Base-by-base conservation (phyloP, 2,888 invertebrate species). In the Chalcosyrphus nemorum region DNA sequence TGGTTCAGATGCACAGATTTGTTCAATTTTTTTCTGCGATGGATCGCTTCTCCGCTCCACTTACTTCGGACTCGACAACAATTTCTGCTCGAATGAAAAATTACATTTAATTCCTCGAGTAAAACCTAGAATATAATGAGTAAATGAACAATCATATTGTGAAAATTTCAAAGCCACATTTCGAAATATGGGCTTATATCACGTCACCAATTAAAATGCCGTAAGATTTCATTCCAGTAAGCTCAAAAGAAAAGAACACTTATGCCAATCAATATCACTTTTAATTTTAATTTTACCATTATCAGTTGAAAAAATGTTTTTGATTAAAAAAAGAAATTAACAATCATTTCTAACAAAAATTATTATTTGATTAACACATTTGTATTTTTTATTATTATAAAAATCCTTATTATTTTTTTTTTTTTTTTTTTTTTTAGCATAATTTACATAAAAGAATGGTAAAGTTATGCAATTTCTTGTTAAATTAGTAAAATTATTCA, bases 321-420 rank as follows among this genome's bases (percentile, higher is more conserved):
- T 54, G 43, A 77, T 77, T 57, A 19, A 43, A 77, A 65, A 77
- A 81, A 75, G 47, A 70, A 65, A 57, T 21, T 70, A 75, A 81
- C 75, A 81, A 57, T 76, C 59, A 63, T 52, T 76, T 24, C 43
- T 70, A 81, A 81, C 75, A 81, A 81, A 72, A 81, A 65, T 41
- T 71, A 65, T 41, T 71, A 5, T 72, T 45, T 52, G 56, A 65
- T 54, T 61, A 71, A 77, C 59, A 82, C 45, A 66, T 72, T 43
- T 43, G 2, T 56, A 65, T 59, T 72, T 43, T 43, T 1, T 56
- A 65, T 59, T 59, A 47, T 41, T 71, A 32, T 77, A 77, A 76
- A 77, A 71, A 81, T 45, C 66, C 43, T 7, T 57, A 57, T 63
- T 75, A 45, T 19, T 43, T 70, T 27, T n/a, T n/a, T n/a, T n/a